Base-by-base conservation (phyloP, 2,888 invertebrate genomes). In the Xiphydria camelus region DNA sequence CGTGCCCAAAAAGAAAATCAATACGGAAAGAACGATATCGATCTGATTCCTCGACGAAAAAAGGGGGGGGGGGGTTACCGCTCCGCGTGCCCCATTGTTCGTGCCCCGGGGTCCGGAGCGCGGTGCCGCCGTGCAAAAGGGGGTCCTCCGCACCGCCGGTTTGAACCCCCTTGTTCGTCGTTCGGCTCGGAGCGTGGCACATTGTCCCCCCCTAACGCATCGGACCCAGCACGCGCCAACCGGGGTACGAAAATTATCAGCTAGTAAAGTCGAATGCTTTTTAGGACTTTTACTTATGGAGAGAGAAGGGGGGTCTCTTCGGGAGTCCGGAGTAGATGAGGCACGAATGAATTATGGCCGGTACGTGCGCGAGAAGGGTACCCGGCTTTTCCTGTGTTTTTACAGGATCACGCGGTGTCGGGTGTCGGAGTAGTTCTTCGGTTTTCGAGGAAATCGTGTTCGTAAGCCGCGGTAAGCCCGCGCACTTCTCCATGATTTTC, bases 181-280 rank as follows among this genome's bases (percentile, higher is more conserved):
- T n/a, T 32, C 41, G 39, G 25, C 29, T 29, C 29, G 49, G 31
- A 57, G 52, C 53, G 54, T 56, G 54, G 45, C 53, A 36, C 51
- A 38, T 45, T 25, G 25, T 50, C 45, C 53, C 53, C 32, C 12
- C 35, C 19, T 37, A 22, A 14, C n/a, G 23, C n/a, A n/a, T n/a
- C n/a, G n/a, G n/a, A n/a, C 20, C 33, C 34, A 40, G 22, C 51
- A 51, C 52, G 52, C 49, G 52, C 38, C 46, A 36, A 14, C 44
- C 44, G 29, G 52, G 47, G 47, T 53, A 56, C 48, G 37, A 55
- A 56, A 61, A 61, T 61, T 59, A 59, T 61, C 61, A 51, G 59
- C 55, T 57, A 56, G 56, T 55, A 51, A 58, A 52, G 54, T 53
- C 51, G 51, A 45, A 45, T 45, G 45, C 39, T 45, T 45, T 60